A percentile compares a stretch with the other conserved stretches of the same genome.
phyloP scores from a whole-genome alignment of 2,888 invertebrate genomes.

The Formica aserva region DNA sequence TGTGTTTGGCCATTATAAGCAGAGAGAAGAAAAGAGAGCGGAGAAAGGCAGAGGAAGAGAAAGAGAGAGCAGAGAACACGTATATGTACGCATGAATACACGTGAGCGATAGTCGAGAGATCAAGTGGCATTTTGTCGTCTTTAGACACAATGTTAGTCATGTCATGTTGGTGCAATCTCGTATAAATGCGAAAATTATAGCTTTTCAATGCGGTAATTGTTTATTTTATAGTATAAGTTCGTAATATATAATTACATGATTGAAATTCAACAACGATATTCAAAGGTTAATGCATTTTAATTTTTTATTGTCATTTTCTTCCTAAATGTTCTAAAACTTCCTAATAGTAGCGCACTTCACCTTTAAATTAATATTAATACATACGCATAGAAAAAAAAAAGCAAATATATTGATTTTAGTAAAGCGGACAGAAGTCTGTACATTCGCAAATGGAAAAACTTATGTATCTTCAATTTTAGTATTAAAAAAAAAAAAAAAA shows the following conservation, averaged over 20 bases:
- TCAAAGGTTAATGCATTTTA: not conserved
- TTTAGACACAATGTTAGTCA: constrained; percentile 50
- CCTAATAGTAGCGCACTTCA: not conserved
- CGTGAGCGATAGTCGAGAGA: constrained; percentile 64
- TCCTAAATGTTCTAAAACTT: not conserved
- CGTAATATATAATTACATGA: not conserved
- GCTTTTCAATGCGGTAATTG: constrained; percentile 18
- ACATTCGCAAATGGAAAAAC: constrained; percentile 19
- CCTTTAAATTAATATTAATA: constrained; percentile 38
- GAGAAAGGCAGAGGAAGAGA: constrained; percentile 5
- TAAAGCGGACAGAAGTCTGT: constrained; percentile 12
- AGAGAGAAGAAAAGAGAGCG: constrained; percentile 47
- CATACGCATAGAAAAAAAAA: constrained; percentile 1
- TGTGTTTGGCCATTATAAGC: constrained; percentile 75
- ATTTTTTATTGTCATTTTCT: not conserved
- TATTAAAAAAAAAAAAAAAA: not conserved
- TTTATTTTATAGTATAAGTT: not conserved
- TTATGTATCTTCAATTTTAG: constrained; percentile 24
- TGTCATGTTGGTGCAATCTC: constrained; percentile 40
- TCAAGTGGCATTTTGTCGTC: constrained; percentile 72
- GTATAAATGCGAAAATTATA: constrained; percentile 27
- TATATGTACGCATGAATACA: constrained; percentile 32
- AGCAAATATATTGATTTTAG: constrained; percentile 45
- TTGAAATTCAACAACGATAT: not conserved
- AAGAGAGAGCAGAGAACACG: constrained; percentile 25